Conservation (phyloP, 2,888 invertebrate species). For the Andrena bicolor region DNA sequence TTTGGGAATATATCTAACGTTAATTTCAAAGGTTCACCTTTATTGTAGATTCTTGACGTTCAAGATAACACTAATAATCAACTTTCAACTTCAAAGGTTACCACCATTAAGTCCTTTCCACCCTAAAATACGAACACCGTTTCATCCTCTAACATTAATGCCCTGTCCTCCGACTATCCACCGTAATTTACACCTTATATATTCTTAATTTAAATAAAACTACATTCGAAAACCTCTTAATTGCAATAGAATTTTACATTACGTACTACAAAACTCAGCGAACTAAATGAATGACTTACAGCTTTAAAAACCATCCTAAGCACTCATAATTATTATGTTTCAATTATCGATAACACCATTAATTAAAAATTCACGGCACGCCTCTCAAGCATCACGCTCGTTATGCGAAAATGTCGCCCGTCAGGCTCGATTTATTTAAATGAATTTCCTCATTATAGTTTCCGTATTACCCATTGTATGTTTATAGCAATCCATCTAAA, state of each 20-base stretch:
- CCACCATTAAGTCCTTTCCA: neutral
- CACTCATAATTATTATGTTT: neutral
- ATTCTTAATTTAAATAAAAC: neutral
- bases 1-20: neutral
- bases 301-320: neutral
- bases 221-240: too few species aligned
- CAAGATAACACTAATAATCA: too few species aligned
- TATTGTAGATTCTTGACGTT: too few species aligned
- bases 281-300: neutral
- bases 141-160: neutral
- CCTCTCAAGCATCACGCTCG: slow-evolving; percentile 50
- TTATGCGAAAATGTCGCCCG: slow-evolving; percentile 72
- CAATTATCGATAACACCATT: neutral
- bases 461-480: slow-evolving; percentile 79
- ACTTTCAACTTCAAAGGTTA: neutral
- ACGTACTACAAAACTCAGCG: too few species aligned
- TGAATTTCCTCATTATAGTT: slow-evolving; percentile 72
- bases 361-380: slow-evolving; percentile 41
- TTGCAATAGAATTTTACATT: too few species aligned
- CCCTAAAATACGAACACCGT: neutral
- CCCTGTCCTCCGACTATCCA: neutral
- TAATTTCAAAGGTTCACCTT: too few species aligned
- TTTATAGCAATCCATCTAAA: slow-evolving; percentile 73
- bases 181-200: neutral
- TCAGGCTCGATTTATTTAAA: slow-evolving; percentile 74